These are phyloP conservation scores for Oscheius sp. DNA, from an alignment of 2,888 invertebrate species.

Conservation along the genomic window DNA sequence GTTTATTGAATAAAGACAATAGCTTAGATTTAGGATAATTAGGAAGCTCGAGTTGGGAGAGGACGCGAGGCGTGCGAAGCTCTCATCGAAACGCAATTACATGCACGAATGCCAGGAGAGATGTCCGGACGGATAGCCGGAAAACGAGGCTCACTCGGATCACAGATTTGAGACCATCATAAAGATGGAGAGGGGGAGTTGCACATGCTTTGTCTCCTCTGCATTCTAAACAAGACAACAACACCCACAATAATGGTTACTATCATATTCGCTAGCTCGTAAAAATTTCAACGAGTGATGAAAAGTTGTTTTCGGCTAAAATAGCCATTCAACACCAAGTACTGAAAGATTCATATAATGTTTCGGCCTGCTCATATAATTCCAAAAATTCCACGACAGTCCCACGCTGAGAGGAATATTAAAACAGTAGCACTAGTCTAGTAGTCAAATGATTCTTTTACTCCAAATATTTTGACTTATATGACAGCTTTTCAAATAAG, in stretches of 20 bases:
- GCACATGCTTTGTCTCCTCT: too few species aligned
- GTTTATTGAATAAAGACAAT: too few species aligned
- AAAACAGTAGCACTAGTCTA: too few species aligned
- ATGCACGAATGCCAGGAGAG: conserved; percentile 31
- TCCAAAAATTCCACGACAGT: too few species aligned
- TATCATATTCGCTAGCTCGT: too few species aligned
- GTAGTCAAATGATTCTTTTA: too few species aligned
- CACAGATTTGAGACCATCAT: background rate
- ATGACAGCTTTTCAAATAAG: too few species aligned
- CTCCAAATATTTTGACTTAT: too few species aligned
- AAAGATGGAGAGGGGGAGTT: background rate
- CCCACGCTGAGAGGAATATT: too few species aligned
- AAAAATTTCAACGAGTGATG: background rate
- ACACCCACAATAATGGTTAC: too few species aligned
- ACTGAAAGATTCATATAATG: background rate
- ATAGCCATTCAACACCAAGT: background rate
- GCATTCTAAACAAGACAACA: too few species aligned
- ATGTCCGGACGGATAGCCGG: conserved; percentile 20
- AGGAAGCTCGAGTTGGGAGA: conserved; percentile 13
- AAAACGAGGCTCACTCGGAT: background rate
- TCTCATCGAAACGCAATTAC: conserved; percentile 32
- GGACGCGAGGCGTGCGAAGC: conserved; percentile 30
- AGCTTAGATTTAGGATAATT: conserved; percentile 19
- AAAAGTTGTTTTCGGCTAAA: background rate
- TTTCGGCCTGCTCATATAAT: too few species aligned